Percentiles rank a stretch among this genome's conserved stretches.
Conservation (phyloP, 2,888 invertebrate genomes). For the Gymnosoma rotundatum region DNA sequence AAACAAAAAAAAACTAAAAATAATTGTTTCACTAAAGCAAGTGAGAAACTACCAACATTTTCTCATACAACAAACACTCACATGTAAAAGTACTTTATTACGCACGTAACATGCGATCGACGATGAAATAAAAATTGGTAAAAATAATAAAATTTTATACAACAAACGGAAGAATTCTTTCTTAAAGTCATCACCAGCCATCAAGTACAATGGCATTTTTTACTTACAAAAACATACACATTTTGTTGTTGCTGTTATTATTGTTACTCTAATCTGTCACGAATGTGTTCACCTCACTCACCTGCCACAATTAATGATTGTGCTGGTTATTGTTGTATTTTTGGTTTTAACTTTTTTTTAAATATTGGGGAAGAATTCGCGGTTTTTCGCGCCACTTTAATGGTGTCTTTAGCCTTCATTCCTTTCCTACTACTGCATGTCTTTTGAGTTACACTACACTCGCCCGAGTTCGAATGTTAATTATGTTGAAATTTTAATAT, state of each 20-base stretch:
- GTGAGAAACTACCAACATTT: slow-evolving; percentile 41
- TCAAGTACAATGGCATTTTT: slow-evolving; percentile 69
- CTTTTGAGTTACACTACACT: slow-evolving; percentile 23
- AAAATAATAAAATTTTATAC: not conserved
- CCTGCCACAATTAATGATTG: slow-evolving; percentile 71
- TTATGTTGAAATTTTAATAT: slow-evolving; percentile 62
- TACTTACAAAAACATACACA: slow-evolving; percentile 16
- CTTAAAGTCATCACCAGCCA: slow-evolving; percentile 61
- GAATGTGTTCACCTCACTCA: slow-evolving; percentile 71
- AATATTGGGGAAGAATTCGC: slow-evolving; percentile 67
- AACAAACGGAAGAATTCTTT: slow-evolving; percentile 68
- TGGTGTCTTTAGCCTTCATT: slow-evolving; percentile 34
- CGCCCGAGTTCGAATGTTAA: slow-evolving; percentile 60
- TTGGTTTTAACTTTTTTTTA: slow-evolving; percentile 38
- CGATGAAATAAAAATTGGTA: slow-evolving; percentile 47
- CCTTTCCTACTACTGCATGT: slow-evolving; percentile 4
- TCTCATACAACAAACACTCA: slow-evolving; percentile 30
- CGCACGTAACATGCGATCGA: slow-evolving; percentile 69
- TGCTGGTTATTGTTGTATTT: slow-evolving; percentile 35
- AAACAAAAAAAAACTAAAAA: slow-evolving; percentile 66
- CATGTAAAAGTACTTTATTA: slow-evolving; percentile 27
- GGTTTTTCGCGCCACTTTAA: slow-evolving; percentile 65
- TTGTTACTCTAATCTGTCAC: slow-evolving; percentile 69
- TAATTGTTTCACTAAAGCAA: slow-evolving; percentile 58
- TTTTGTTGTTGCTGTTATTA: slow-evolving; percentile 32